Percentiles rank a stretch among this genome's conserved stretches.
These are phyloP conservation scores for Minunthozetes semirufus DNA, from an alignment of 2,888 invertebrate genomes.

Conservation along the genomic window DNA sequence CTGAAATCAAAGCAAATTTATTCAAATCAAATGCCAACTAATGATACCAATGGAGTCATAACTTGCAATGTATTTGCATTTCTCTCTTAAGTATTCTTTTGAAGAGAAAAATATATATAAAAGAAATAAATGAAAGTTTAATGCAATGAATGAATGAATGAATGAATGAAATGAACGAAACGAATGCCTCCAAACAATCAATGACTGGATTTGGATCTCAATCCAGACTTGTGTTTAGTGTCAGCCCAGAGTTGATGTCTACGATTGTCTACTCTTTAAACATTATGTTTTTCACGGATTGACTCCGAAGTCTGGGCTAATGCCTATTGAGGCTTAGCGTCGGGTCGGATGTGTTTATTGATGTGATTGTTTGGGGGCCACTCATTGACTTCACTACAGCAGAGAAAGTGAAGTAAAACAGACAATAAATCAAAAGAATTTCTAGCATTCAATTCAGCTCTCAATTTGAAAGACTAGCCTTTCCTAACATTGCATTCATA, in stretches of 20 bases:
- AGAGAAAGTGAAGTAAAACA: not conserved
- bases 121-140: not conserved
- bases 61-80: no score
- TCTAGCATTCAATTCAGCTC: no score
- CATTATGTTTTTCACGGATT: constrained; percentile 7
- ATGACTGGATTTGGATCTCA: not conserved
- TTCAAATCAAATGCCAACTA: no score
- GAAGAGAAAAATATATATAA: not conserved
- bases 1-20: no score
- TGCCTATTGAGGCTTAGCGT: not conserved
- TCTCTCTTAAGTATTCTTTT: not conserved
- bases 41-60: no score
- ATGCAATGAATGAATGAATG: not conserved
- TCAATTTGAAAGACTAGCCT: no score
- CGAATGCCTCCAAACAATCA: not conserved
- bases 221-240: not conserved
- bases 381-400: not conserved
- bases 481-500: no score
- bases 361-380: not conserved
- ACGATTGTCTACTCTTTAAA: not conserved
- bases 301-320: not conserved
- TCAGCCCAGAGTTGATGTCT: not conserved
- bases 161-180: no score
- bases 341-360: constrained; percentile 12
- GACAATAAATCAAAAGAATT: not conserved